Percentiles rank a stretch among this genome's conserved stretches.
phyloP scores from a whole-genome alignment of 2,797 vertebrate species.

The Sebastes itinus region DNA sequence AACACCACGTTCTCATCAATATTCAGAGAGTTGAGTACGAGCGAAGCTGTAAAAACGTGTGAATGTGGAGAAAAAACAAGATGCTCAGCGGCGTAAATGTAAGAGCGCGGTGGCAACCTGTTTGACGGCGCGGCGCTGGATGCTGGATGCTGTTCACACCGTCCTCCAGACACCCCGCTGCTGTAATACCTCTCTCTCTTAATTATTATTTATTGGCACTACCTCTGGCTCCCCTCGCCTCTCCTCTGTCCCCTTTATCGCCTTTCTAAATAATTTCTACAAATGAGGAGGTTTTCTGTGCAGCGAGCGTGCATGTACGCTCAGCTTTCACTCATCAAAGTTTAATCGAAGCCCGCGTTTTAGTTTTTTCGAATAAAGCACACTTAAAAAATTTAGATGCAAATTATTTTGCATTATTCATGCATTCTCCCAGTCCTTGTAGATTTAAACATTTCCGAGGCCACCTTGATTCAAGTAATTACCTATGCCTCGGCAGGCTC shows the following conservation, averaged over 20 bases:
- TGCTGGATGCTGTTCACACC: conserved; percentile 32
- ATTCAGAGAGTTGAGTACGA: conserved; percentile 59
- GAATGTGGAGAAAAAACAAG: conserved; percentile 49
- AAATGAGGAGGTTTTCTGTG: conserved; percentile 82
- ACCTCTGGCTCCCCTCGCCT: conserved; percentile 59
- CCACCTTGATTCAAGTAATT: conserved; percentile 99
- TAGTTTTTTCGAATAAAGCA: conserved; percentile 98
- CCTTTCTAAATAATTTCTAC: conserved; percentile 95
- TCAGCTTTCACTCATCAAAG: conserved; percentile 99
- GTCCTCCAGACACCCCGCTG: conserved; percentile 45
- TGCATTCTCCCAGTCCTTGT: conserved; percentile 94
- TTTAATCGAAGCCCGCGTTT: conserved; percentile 97
- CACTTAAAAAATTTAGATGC: conserved; percentile 99
- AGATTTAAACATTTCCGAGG: conserved; percentile 99
- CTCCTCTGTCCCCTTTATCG: conserved; percentile 82
- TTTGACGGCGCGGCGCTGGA: conserved; percentile 47
- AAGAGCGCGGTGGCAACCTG: conserved; percentile 56
- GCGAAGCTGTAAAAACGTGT: conserved; percentile 67
- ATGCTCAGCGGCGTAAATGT: conserved; percentile 42
- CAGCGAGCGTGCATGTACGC: conserved; percentile 63
- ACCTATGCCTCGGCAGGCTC: conserved; percentile 93
- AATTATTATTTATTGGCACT: conserved; percentile 77
- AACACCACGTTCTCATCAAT: conserved; percentile 75
- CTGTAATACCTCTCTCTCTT: conserved; percentile 66
- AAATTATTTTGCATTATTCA: conserved; percentile 99